Evolutionary conservation across 2,797 vertebrate genomes (phyloP).

Genomic region (Tragelaphus eurycerus): DNA sequence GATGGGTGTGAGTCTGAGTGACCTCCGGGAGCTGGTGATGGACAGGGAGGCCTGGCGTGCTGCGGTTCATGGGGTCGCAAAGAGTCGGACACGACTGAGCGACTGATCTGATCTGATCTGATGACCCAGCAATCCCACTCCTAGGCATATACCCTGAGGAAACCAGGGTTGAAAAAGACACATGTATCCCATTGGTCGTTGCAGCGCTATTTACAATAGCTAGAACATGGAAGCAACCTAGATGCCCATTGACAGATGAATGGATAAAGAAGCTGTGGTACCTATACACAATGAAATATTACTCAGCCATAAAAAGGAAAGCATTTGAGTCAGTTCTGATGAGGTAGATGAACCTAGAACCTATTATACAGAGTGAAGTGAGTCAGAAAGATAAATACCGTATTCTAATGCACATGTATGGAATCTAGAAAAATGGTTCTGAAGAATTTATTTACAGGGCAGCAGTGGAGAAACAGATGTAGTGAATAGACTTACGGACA

Average conservation of each 20-base stretch:
- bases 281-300: neutral
- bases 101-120: too few species aligned
- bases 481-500: neutral
- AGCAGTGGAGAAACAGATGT: neutral
- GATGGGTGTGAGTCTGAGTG: too few species aligned
- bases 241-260: neutral
- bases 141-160: neutral
- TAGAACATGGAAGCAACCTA: neutral
- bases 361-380: neutral
- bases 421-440: neutral
- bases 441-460: neutral
- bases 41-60: too few species aligned
- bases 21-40: too few species aligned
- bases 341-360: neutral
- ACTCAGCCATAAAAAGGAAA: neutral
- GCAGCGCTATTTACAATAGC: neutral
- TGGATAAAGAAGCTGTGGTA: neutral
- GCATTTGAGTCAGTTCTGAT: neutral
- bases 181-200: neutral
- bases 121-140: neutral
- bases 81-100: too few species aligned
- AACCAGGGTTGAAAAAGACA: neutral
- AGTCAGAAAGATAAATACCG: neutral
- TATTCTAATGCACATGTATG: neutral
- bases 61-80: too few species aligned